These are phyloP conservation scores for Sturnira hondurensis DNA, from an alignment of 2,113 vertebrate species.

Conservation along the genomic window DNA sequence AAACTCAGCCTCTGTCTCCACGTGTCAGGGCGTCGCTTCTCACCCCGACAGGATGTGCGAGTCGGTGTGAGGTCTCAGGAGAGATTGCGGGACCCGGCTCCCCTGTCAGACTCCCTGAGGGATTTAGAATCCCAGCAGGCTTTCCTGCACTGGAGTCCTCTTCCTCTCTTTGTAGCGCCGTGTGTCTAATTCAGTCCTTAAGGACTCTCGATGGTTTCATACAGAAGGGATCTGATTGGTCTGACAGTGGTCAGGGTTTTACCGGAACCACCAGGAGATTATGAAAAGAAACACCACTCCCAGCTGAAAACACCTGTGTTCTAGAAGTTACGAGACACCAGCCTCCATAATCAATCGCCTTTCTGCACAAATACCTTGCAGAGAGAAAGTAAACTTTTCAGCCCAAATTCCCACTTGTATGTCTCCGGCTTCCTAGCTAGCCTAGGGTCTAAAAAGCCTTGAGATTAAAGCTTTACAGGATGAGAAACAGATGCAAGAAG, in stretches of 20 bases:
- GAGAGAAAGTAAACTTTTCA: slow-evolving; percentile 12
- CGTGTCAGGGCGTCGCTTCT: slow-evolving; percentile 18
- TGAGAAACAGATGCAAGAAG: slow-evolving; percentile 5
- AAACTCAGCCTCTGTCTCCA: slow-evolving; percentile 17
- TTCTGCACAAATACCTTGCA: background rate
- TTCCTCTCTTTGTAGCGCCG: slow-evolving; percentile 12
- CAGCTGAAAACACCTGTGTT: slow-evolving; percentile 15
- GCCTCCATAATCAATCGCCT: background rate
- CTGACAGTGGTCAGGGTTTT: slow-evolving; percentile 1
- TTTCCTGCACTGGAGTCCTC: slow-evolving; percentile 57
- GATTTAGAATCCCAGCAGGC: slow-evolving; percentile 42
- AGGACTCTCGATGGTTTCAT: slow-evolving; percentile 38
- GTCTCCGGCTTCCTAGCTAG: background rate
- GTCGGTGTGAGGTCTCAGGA: slow-evolving; percentile 37
- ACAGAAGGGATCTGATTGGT: background rate
- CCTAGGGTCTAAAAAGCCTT: background rate
- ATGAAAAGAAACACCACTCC: background rate
- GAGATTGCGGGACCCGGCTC: slow-evolving; percentile 31
- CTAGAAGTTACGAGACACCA: background rate
- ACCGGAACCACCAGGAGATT: background rate
- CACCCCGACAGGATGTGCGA: slow-evolving; percentile 2
- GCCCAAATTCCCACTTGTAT: background rate
- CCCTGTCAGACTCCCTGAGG: slow-evolving; percentile 44
- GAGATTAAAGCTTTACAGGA: background rate
- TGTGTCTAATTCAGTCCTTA: slow-evolving; percentile 50